Conservation (phyloP, 2,113 vertebrate genomes). For the Siphamia tubifer region DNA sequence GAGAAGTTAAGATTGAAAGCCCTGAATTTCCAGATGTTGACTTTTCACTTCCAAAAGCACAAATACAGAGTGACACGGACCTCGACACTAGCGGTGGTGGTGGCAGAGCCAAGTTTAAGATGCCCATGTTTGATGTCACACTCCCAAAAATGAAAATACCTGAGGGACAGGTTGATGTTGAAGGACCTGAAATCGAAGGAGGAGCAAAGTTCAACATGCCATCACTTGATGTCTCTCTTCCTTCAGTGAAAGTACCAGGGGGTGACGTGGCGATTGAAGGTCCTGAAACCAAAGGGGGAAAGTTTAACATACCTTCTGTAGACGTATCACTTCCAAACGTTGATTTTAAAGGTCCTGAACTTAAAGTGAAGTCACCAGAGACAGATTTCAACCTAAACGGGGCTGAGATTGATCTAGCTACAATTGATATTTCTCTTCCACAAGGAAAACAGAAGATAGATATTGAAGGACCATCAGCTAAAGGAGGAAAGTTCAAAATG, state of each 20-base stretch:
- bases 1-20: constrained; percentile 17
- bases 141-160: constrained; percentile 25
- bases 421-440: constrained; percentile 62
- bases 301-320: constrained; percentile 59
- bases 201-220: constrained; percentile 60
- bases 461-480: constrained; percentile 27
- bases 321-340: constrained; percentile 68
- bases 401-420: constrained; percentile 40
- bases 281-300: constrained; percentile 21
- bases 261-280: constrained; percentile 32
- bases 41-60: constrained; percentile 58
- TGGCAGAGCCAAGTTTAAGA: constrained; percentile 16
- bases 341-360: background rate
- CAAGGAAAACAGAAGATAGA: constrained; percentile 47
- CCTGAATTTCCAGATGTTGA: constrained; percentile 55
- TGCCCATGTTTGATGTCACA: constrained; percentile 32
- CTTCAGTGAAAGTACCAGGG: constrained; percentile 33
- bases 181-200: constrained; percentile 24
- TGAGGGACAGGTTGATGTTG: constrained; percentile 10
- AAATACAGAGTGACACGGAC: constrained; percentile 31
- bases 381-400: constrained; percentile 23
- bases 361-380: constrained; percentile 43
- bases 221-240: constrained; percentile 60
- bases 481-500: constrained; percentile 49
- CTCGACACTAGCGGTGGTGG: background rate